Conservation (phyloP, 2,888 invertebrate species). For the Drosophila meridiana region DNA sequence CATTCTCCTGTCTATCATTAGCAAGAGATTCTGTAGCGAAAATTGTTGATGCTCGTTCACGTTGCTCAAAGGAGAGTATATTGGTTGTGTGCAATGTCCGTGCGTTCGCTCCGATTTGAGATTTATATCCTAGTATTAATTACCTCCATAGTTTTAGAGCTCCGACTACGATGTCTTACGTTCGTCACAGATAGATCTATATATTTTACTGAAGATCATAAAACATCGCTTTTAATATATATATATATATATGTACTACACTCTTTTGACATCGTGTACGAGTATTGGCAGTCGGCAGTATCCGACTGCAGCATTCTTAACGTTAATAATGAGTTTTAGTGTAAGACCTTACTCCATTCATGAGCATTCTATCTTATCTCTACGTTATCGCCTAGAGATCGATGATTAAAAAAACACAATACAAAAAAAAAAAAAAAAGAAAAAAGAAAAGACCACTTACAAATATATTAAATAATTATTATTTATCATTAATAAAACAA, state of each 20-base stretch:
- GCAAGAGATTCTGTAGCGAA: slow-evolving; percentile 30
- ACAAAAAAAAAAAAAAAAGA: neutral
- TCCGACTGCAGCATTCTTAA: neutral
- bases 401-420: slow-evolving; percentile 14
- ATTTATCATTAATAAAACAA: slow-evolving; percentile 60
- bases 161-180: neutral
- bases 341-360: slow-evolving; percentile 38
- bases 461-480: slow-evolving; percentile 63
- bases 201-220: neutral
- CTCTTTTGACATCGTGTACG: neutral
- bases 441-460: slow-evolving; percentile 31
- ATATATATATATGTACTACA: neutral
- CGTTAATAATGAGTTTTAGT: slow-evolving; percentile 27
- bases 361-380: slow-evolving; percentile 38
- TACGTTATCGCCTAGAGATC: slow-evolving; percentile 32
- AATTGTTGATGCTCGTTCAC: slow-evolving; percentile 6
- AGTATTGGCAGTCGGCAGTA: neutral
- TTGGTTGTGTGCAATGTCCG: neutral
- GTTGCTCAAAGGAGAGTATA: neutral
- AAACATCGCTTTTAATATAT: neutral
- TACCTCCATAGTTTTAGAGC: neutral
- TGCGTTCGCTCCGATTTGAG: neutral
- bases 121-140: neutral
- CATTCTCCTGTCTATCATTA: slow-evolving; percentile 27
- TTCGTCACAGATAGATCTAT: neutral